Conservation (phyloP, 1,140 invertebrate species). For the Drosophila orosa region DNA sequence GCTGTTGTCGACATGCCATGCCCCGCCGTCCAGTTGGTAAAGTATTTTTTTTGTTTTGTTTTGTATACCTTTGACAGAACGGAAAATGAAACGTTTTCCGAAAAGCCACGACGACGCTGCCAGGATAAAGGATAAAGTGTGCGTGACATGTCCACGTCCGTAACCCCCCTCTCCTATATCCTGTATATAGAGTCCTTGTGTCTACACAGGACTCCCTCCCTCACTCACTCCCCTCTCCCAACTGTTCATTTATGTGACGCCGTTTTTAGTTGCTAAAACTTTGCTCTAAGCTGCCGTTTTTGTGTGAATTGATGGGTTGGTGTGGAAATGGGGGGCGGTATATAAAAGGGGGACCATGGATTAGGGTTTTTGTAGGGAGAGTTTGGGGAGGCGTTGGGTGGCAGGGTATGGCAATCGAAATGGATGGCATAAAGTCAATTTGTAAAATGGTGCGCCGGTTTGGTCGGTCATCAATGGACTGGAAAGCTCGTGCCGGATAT, state of each 20-base stretch:
- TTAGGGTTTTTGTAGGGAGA: conserved; percentile 12
- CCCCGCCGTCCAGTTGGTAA: conserved; percentile 12
- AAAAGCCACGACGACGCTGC: conserved; percentile 42
- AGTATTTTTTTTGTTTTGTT: conserved; percentile 26
- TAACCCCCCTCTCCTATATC: background rate
- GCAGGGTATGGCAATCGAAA: conserved; percentile 33
- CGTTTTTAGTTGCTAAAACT: conserved; percentile 72
- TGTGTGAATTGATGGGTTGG: conserved; percentile 42
- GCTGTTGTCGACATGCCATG: conserved; percentile 47
- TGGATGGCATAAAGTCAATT: conserved; percentile 61
- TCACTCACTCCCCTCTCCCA: background rate
- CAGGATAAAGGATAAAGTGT: conserved; percentile 72
- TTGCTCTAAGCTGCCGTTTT: conserved; percentile 51
- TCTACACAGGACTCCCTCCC: background rate
- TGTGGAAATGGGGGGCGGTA: conserved; percentile 8
- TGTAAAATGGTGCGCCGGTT: conserved; percentile 47
- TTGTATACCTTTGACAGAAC: conserved; percentile 65
- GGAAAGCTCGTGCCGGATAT: conserved; percentile 57
- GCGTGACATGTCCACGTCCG: conserved; percentile 61
- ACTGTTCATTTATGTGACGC: conserved; percentile 69
- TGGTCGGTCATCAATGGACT: conserved; percentile 71
- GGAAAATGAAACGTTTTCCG: conserved; percentile 67
- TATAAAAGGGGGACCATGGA: conserved; percentile 20
- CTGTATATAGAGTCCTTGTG: conserved; percentile 10
- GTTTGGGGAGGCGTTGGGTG: background rate